phyloP scores from a whole-genome alignment of 1,140 invertebrate genomes.

The Scylla paramamosain region DNA sequence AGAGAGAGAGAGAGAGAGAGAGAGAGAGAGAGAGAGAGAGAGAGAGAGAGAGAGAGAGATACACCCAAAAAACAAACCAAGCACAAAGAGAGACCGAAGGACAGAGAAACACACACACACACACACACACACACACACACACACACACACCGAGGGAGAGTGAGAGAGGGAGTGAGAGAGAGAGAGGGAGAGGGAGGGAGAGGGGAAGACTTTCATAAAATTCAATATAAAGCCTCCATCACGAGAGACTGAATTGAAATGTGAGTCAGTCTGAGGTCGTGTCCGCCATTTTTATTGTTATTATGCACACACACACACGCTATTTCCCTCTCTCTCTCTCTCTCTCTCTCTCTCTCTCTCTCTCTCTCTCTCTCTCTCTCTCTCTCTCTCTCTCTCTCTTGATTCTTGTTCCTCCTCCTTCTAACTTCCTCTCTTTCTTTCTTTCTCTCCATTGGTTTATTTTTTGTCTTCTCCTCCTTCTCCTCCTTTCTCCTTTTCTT shows the following conservation, averaged over 20 bases:
- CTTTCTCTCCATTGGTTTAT: background rate
- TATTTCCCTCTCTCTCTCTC: background rate
- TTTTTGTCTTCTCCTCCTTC: background rate
- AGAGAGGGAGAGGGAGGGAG: slow-evolving; percentile 31
- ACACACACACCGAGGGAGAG: background rate
- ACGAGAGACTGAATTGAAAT: background rate
- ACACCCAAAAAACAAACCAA: too few species aligned
- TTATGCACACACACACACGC: too few species aligned
- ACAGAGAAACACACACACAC: too few species aligned
- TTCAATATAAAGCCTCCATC: background rate
- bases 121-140: too few species aligned
- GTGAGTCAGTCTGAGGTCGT: background rate
- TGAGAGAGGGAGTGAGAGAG: slow-evolving; percentile 45
- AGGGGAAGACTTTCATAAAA: background rate
- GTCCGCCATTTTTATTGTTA: slow-evolving; percentile 8
- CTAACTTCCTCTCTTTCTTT: background rate
- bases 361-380: slow-evolving; percentile 29
- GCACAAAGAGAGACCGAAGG: too few species aligned
- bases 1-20: slow-evolving; percentile 45
- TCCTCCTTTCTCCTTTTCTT: background rate
- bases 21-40: slow-evolving; percentile 41
- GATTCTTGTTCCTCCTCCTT: background rate
- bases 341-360: slow-evolving; percentile 28
- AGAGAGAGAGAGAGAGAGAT: background rate
- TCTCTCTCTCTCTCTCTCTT: slow-evolving; percentile 7